These are phyloP conservation scores for Heliocidaris tuberculata DNA, from an alignment of 35 echinoderm and acorn worm species.

Conservation along the genomic window DNA sequence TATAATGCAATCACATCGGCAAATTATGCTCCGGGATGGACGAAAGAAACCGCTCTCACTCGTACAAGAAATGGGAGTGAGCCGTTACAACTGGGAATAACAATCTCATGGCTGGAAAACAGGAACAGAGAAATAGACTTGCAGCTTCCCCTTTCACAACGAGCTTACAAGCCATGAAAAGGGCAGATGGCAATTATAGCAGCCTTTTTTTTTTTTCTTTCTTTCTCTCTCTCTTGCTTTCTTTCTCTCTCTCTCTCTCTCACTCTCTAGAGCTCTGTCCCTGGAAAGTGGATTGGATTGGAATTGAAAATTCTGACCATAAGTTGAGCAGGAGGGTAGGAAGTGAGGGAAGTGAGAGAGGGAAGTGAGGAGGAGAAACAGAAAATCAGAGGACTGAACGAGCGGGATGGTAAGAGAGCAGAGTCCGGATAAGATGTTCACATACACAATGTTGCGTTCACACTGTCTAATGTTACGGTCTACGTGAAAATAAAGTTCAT, in stretches of 20 bases:
- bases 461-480: no score
- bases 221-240: neutral
- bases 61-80: slow-evolving; percentile 12
- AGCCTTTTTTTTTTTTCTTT: neutral
- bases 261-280: neutral
- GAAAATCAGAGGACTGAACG: neutral
- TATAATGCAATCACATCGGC: neutral
- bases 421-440: no score
- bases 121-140: slow-evolving; percentile 16
- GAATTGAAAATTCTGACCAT: slow-evolving; percentile 24
- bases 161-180: neutral
- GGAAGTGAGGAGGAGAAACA: neutral
- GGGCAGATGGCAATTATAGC: slow-evolving; percentile 38
- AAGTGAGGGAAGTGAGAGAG: slow-evolving; percentile 20
- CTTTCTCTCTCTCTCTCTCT: neutral
- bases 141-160: neutral
- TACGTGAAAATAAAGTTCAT: no score
- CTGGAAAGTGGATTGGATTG: slow-evolving; percentile 5
- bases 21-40: neutral
- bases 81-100: neutral
- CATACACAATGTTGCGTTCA: no score
- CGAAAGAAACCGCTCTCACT: neutral
- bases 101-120: slow-evolving; percentile 7
- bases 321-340: slow-evolving; percentile 33
- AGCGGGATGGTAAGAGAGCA: no score